Evolutionary conservation across 2,113 vertebrate genomes (phyloP).

Genomic region (Bombycilla garrulus): DNA sequence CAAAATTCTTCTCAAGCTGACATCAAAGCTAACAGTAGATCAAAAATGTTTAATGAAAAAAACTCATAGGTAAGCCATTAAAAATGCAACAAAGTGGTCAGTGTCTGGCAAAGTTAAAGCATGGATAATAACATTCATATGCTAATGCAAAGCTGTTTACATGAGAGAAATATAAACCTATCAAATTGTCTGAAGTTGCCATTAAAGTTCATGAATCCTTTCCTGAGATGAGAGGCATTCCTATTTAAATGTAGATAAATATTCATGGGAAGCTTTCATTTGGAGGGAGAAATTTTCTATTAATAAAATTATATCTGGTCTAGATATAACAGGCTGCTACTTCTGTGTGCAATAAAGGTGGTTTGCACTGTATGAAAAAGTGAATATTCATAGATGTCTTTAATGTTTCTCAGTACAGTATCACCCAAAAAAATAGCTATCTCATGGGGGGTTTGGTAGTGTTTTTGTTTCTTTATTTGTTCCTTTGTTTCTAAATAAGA

Average conservation of each 20-base stretch:
- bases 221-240: neutral
- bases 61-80: constrained; percentile 2
- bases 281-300: neutral
- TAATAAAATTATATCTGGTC: neutral
- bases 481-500: neutral
- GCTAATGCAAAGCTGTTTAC: constrained; percentile 46
- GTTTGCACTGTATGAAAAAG: neutral
- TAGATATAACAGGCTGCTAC: neutral
- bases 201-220: constrained; percentile 26
- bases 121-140: constrained; percentile 25
- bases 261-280: neutral
- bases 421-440: neutral
- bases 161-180: constrained; percentile 15
- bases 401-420: neutral
- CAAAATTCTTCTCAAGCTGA: constrained; percentile 1
- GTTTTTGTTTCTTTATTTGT: neutral
- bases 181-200: constrained; percentile 11
- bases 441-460: neutral
- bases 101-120: constrained; percentile 25
- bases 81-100: constrained; percentile 54
- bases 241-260: constrained; percentile 24
- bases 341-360: neutral
- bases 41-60: constrained; percentile 48
- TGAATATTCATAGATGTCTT: neutral
- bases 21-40: constrained; percentile 31